These are phyloP conservation scores for Melopsittacus undulatus DNA, from an alignment of 2,797 vertebrate species.

Conservation along the genomic window DNA sequence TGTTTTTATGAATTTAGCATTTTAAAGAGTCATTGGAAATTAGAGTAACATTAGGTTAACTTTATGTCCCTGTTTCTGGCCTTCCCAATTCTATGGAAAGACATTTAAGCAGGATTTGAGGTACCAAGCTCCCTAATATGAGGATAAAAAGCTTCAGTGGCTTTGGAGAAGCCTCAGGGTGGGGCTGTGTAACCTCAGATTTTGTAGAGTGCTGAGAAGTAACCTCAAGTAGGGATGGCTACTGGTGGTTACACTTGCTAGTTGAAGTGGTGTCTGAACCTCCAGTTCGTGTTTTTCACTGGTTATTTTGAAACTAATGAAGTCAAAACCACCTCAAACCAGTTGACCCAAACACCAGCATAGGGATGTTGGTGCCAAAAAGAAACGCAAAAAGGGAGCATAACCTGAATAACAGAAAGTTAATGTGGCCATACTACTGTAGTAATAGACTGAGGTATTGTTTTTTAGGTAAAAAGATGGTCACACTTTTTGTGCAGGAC, in stretches of 20 bases:
- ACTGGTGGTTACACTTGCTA: not conserved
- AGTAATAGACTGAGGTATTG: not conserved
- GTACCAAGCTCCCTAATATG: not conserved
- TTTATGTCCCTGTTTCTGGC: not conserved
- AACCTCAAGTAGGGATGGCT: not conserved
- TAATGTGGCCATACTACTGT: not conserved
- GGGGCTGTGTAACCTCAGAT: not conserved
- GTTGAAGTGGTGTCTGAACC: not conserved
- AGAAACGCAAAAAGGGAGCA: not conserved
- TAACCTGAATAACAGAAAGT: not conserved
- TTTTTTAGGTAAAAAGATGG: not conserved
- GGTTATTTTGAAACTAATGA: not conserved
- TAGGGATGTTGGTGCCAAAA: not conserved
- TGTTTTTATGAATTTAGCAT: not conserved
- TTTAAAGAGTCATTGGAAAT: not conserved
- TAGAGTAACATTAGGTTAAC: not conserved
- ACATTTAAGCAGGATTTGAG: not conserved
- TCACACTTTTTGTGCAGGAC: not conserved
- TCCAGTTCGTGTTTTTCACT: not conserved
- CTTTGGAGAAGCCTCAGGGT: not conserved
- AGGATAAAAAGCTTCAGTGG: not conserved
- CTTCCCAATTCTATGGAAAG: not conserved
- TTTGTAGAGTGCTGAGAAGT: not conserved
- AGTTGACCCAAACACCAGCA: not conserved
- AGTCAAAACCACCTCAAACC: not conserved